A percentile compares a stretch with the other conserved stretches of the same genome.
Conservation (phyloP, 2,113 vertebrate species). For the Bos javanicus region DNA sequence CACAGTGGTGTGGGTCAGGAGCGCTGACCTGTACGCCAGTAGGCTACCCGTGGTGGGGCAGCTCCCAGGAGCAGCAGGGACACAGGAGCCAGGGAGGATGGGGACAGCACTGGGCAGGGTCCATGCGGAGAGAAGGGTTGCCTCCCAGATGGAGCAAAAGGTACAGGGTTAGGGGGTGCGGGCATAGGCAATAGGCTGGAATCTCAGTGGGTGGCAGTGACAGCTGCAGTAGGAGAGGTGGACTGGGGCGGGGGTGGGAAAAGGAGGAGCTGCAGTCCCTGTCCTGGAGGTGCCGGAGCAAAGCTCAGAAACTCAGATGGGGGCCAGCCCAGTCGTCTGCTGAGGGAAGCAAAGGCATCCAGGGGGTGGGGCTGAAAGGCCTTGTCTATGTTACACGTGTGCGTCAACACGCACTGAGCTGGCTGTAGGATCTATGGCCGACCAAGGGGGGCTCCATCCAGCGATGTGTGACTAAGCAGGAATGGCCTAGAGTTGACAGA, state of each 20-base stretch:
- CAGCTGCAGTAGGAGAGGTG: not conserved
- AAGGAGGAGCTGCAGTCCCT: not conserved
- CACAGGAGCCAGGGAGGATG: not conserved
- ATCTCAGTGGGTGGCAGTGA: not conserved
- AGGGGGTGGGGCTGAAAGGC: not conserved
- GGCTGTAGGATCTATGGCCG: not conserved
- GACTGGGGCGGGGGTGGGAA: not conserved
- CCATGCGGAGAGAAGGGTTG: not conserved
- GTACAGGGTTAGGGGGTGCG: not conserved
- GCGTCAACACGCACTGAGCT: rapidly evolving
- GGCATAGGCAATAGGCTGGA: not conserved
- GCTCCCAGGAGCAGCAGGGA: not conserved
- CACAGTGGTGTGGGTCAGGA: not conserved
- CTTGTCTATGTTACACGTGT: no score
- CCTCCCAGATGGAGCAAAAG: not conserved
- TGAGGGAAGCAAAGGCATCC: not conserved
- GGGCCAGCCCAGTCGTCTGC: not conserved
- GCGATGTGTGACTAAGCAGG: not conserved
- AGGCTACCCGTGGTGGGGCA: not conserved
- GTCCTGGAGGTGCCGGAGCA: not conserved
- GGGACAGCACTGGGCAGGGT: not conserved
- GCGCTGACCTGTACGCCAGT: not conserved
- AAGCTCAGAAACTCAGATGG: not conserved
- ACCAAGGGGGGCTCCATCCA: not conserved
- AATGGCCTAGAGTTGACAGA: not conserved